phyloP scores from a whole-genome alignment of 2,113 vertebrate species.

The Isurus oxyrinchus region DNA sequence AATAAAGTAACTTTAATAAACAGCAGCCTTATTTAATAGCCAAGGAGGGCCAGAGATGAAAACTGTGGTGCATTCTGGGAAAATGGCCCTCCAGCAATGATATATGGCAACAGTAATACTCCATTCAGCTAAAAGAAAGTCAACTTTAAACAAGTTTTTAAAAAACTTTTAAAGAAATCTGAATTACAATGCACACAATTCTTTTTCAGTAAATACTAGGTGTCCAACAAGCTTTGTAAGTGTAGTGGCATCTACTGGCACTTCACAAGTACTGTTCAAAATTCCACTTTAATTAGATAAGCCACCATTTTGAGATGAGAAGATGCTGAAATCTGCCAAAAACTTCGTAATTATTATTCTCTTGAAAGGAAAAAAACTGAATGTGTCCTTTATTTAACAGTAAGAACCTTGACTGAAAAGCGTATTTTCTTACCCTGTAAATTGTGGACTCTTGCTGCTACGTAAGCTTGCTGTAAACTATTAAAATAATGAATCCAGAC shows the following conservation, averaged over 20 bases:
- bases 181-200: background rate
- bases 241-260: background rate
- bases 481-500: conserved; percentile 66
- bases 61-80: background rate
- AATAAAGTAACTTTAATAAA: conserved; percentile 22
- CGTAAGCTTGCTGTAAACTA: conserved; percentile 65
- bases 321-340: background rate
- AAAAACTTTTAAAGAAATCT: background rate
- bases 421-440: conserved; percentile 23
- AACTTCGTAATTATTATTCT: background rate
- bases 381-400: background rate
- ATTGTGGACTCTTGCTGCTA: conserved; percentile 60
- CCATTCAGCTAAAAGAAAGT: background rate
- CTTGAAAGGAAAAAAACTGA: background rate
- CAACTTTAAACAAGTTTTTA: background rate
- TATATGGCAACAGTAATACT: background rate
- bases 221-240: background rate
- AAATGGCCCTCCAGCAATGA: background rate
- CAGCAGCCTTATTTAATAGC: background rate
- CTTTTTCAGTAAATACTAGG: background rate
- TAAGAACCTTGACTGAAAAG: background rate
- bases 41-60: background rate
- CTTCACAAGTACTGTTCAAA: background rate
- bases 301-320: conserved; percentile 6
- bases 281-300: background rate